Percentiles rank a stretch among this genome's conserved stretches.
Evolutionary conservation across 2,113 vertebrate genomes (phyloP).

Genomic region (Ictalurus furcatus): DNA sequence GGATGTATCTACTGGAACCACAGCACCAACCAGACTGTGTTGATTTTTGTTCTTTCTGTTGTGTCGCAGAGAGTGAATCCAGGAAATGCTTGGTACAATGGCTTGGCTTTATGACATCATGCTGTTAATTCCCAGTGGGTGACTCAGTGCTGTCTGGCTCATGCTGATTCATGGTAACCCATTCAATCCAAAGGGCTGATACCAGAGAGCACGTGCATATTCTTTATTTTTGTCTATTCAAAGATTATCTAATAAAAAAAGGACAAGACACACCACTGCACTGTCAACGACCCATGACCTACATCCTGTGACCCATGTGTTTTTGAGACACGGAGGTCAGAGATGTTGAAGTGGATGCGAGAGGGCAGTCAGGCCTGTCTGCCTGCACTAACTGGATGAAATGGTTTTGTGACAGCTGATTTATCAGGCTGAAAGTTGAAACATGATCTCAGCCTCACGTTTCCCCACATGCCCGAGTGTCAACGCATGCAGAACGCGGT

Average conservation of each 20-base stretch:
- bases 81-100: conserved; percentile 47
- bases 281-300: conserved; percentile 1
- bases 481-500: conserved; percentile 18
- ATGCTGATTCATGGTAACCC: conserved; percentile 27
- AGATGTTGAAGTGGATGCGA: conserved; percentile 13
- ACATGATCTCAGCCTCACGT: neutral
- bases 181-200: conserved; percentile 20
- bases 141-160: conserved; percentile 40
- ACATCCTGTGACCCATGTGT: neutral
- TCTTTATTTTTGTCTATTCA: neutral
- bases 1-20: neutral
- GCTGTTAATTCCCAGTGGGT: conserved; percentile 37
- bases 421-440: conserved; percentile 21
- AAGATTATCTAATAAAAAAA: neutral
- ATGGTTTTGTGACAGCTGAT: conserved; percentile 16
- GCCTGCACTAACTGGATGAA: neutral
- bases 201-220: neutral
- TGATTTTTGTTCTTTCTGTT: conserved; percentile 26
- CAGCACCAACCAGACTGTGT: neutral
- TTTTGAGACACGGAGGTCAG: conserved; percentile 22
- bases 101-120: conserved; percentile 45
- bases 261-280: neutral
- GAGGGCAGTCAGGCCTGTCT: conserved; percentile 13
- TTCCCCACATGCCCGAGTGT: conserved; percentile 15
- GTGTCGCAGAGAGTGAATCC: conserved; percentile 5